phyloP scores from a whole-genome alignment of 2,888 invertebrate genomes.

The Drepana falcataria region DNA sequence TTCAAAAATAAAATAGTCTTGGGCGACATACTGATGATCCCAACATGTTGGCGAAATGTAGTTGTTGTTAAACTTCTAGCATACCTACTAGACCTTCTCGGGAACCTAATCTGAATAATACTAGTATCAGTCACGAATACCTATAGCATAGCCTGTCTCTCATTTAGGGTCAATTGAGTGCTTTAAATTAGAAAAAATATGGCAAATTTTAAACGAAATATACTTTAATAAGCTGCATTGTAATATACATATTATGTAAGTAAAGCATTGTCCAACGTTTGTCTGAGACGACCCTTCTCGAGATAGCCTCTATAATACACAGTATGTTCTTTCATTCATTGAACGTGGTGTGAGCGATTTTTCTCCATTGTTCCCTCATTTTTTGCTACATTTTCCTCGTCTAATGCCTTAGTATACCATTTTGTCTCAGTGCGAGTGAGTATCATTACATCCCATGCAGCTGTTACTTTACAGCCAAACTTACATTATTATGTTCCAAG shows the following conservation, averaged over 20 bases:
- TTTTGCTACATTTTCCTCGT: constrained; percentile 44
- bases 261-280: constrained; percentile 40
- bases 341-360: constrained; percentile 38
- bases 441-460: constrained; percentile 64
- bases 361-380: constrained; percentile 39
- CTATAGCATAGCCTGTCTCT: no score
- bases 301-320: constrained; percentile 32
- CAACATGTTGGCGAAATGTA: no score
- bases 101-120: no score
- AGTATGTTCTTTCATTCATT: constrained; percentile 40
- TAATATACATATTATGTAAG: constrained; percentile 41
- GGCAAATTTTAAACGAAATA: no score
- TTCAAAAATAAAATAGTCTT: no score
- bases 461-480: constrained; percentile 71
- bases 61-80: no score
- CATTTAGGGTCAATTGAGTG: no score
- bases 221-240: constrained; percentile 13
- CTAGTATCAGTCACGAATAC: no score
- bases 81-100: no score
- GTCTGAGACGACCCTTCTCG: constrained; percentile 40
- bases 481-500: constrained; percentile 64
- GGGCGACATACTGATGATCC: no score
- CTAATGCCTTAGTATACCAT: constrained; percentile 51
- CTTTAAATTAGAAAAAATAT: no score
- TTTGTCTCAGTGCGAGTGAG: constrained; percentile 41